Evolutionary conservation across 2,113 vertebrate species (phyloP).

Genomic region (Rhinolophus ferrumequinum): DNA sequence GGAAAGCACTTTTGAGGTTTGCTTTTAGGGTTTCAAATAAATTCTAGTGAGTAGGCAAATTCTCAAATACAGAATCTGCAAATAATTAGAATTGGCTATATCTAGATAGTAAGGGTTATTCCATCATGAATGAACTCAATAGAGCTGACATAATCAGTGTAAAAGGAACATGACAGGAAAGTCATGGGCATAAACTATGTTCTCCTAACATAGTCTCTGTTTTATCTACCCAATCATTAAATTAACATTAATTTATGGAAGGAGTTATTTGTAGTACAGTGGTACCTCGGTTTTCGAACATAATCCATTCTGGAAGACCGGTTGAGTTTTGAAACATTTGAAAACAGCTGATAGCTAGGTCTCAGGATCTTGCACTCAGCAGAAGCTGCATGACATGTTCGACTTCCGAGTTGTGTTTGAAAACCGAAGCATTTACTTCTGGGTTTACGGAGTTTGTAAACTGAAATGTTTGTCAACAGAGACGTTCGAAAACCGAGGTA

Average conservation of each 20-base stretch:
- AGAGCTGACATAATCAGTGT: not conserved
- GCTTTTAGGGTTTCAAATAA: not conserved
- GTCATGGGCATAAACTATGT: not conserved
- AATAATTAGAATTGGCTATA: not conserved
- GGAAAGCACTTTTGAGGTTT: not conserved
- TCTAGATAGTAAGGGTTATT: not conserved
- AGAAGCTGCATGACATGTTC: no score
- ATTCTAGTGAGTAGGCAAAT: not conserved
- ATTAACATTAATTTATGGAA: not conserved
- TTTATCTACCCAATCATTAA: not conserved
- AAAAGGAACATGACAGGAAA: not conserved
- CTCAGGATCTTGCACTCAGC: no score
- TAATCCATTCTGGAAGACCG: no score
- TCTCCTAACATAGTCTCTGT: not conserved
- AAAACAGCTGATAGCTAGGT: no score
- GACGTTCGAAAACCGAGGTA: no score
- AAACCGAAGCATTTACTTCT: no score
- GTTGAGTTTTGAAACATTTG: no score
- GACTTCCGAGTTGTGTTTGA: no score
- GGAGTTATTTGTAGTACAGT: not conserved
- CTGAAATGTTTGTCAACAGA: no score
- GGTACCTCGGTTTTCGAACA: no score
- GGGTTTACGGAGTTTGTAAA: no score
- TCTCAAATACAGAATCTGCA: not conserved
- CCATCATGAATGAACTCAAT: not conserved